Evolutionary conservation across 2,888 invertebrate genomes (phyloP), one percentile per base, ranked within the genome.

Genomic region (Synergus laeviventris): DNA sequence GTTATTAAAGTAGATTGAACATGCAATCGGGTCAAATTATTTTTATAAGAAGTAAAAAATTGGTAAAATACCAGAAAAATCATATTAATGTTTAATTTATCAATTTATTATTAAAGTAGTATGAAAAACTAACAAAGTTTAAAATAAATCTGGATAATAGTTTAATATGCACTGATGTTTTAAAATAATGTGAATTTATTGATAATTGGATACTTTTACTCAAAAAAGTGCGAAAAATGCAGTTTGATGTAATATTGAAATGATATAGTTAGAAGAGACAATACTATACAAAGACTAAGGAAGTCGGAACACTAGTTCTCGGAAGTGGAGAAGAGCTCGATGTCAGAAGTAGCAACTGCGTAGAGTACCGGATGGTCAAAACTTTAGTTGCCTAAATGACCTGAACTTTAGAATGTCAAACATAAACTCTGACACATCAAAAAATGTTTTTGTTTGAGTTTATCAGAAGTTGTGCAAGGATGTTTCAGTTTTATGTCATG

Each of bases 351-450:
- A 8, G 24, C 11, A 24, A 70, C 66, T 31, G 66, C 45, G 12
- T 8, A 49, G 45, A 70, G 24, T 31, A 54, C 76, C 80, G 78
- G 66, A 42, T 45, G 21, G 21, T 16, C 49, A 70, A 31, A 70
- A 70, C 31, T 45, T 49, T 70, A 49, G 16, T 21, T 39, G 45
- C 36, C 31, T 49, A 45, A 70, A 70, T 70, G n/a, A 70, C 31
- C 45, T 70, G 31, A 70, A 70, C 70, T 70, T 70, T 49, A 31
- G n/a, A 70, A 49, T 70, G 45, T 49, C 49, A 45, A 49, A 70
- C 45, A 49, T 49, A 36, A 49, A 70, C 31, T 31, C 31, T n/a
- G 49, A 70, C 49, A 31, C 36, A 12, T 49, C 11, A 70, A 70
- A 70, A 70, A 70, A 49, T 49, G 24, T 11, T 21, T 49, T 31